Evolutionary conservation across 2,113 vertebrate species (phyloP), one percentile per base, ranked within the genome.

Genomic region (Hypomesus transpacificus): DNA sequence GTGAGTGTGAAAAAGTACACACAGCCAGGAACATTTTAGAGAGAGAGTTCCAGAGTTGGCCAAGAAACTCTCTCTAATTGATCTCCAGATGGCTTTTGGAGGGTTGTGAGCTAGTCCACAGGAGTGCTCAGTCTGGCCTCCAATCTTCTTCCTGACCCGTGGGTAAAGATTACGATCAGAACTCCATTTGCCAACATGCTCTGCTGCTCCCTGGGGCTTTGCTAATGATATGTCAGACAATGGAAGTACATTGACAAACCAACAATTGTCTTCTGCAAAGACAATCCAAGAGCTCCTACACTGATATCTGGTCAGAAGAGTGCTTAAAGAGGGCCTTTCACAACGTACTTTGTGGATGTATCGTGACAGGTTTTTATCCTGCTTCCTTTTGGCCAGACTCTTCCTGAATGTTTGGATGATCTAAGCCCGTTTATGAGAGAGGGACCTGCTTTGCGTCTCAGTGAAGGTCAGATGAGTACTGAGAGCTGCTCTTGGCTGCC

Each of bases 1-100:
- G 70, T 77, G 72, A 66, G 75, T 62, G 65, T 46, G 39, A 46
- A 46, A 46, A 83, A 78, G 21, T 61, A 34, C 74, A 18, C 68
- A 62, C 64, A 46, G 78, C 82, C 79, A 87, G 84, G 83, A 87
- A 89, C 85, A 86, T 85, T 71, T 84, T 71, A 81, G 74, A 57
- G 80, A 57, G 80, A 74, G 79, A 66, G 73, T 81, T 79, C 72
- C 73, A 70, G 73, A 28, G 69, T 21, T 34, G 57, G 65, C 80
- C 72, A 56, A 71, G 46, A 67, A 77, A 84, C 66, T 54, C 53
- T 67, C 52, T 70, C 69, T 54, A 64, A 81, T 75, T 81, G 39
- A 80, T 79, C 75, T 80, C 22, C 71, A 75, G 60, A 82, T 20
- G 69, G 58, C 31, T 69, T 53, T 61, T 6, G 51, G 52, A 34